Percentiles rank a stretch among this genome's conserved stretches.
phyloP scores from a whole-genome alignment of 2,888 invertebrate genomes.

The Habrosyne pyritoides region DNA sequence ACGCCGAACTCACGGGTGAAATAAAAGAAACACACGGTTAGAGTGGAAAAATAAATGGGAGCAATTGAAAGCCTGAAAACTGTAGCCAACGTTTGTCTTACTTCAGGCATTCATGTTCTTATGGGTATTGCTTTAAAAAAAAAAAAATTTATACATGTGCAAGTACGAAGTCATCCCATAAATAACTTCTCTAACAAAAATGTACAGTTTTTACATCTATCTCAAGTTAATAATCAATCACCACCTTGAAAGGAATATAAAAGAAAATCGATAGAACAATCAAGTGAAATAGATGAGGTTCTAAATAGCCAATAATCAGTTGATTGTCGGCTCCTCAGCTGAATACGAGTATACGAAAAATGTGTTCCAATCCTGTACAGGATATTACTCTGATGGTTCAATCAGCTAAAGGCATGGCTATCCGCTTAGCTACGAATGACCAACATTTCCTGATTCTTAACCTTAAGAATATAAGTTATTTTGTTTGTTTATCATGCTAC shows the following conservation, averaged over 20 bases:
- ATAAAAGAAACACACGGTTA: background rate
- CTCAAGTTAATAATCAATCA: background rate
- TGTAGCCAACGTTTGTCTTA: background rate
- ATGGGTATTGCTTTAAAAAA: too few relatives aligned
- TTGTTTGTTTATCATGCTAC: too few relatives aligned
- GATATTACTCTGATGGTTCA: constrained; percentile 54
- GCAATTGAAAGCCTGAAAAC: background rate
- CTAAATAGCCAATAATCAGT: constrained; percentile 42
- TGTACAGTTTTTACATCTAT: too few relatives aligned
- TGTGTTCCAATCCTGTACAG: constrained; percentile 44
- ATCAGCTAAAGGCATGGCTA: constrained; percentile 25
- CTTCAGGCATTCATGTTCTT: too few relatives aligned
- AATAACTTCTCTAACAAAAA: too few relatives aligned
- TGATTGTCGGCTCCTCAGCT: constrained; percentile 39
- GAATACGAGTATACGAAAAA: constrained; percentile 44
- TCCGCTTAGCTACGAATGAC: constrained; percentile 24
- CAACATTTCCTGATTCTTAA: constrained; percentile 33
- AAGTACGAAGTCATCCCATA: too few relatives aligned
- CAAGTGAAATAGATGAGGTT: constrained; percentile 13
- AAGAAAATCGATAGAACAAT: background rate
- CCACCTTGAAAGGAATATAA: background rate
- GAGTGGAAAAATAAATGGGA: background rate
- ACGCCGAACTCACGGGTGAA: background rate
- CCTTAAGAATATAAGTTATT: constrained; percentile 22
- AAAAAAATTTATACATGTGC: too few relatives aligned